Percentiles rank a stretch among this genome's conserved stretches.
Conservation (phyloP, 1,140 invertebrate genomes). For the Sesamia nonagrioides region DNA sequence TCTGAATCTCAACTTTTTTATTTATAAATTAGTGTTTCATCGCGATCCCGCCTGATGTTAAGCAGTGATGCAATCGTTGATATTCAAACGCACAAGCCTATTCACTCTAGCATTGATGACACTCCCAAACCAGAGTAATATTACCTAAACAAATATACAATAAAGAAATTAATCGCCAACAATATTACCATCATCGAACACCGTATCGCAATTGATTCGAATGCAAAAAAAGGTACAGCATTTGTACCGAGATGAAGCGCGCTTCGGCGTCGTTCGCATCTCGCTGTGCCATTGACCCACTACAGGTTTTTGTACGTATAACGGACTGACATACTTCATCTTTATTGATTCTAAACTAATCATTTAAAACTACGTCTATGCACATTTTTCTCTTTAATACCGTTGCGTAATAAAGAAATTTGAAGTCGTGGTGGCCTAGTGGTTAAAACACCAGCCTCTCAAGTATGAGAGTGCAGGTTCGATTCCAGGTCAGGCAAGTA, state of each 20-base stretch:
- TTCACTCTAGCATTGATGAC: too few relatives aligned
- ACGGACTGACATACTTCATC: slow-evolving; percentile 82
- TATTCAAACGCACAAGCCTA: too few relatives aligned
- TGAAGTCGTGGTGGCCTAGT: too few relatives aligned
- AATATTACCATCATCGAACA: slow-evolving; percentile 8
- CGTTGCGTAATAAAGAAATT: slow-evolving; percentile 37
- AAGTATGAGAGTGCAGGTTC: too few relatives aligned
- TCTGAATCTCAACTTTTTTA: background rate
- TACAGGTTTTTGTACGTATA: slow-evolving; percentile 82
- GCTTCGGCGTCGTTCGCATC: slow-evolving; percentile 7
- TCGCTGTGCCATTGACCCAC: slow-evolving; percentile 81
- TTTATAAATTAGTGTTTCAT: too few relatives aligned
- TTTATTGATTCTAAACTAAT: slow-evolving; percentile 77
- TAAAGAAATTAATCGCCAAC: slow-evolving; percentile 33
- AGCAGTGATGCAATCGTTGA: too few relatives aligned
- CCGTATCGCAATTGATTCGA: slow-evolving; percentile 30
- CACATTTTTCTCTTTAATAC: slow-evolving; percentile 41
- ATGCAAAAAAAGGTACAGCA: slow-evolving; percentile 38
- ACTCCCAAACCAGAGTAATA: too few relatives aligned
- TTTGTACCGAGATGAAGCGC: slow-evolving; percentile 15
- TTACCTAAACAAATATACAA: background rate
- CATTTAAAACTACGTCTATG: slow-evolving; percentile 53
- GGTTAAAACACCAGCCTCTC: too few relatives aligned
- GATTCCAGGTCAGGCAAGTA: too few relatives aligned
- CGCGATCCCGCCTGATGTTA: too few relatives aligned